These are phyloP conservation scores for Chironomus tentans DNA, from an alignment of 2,888 invertebrate species.

Conservation along the genomic window DNA sequence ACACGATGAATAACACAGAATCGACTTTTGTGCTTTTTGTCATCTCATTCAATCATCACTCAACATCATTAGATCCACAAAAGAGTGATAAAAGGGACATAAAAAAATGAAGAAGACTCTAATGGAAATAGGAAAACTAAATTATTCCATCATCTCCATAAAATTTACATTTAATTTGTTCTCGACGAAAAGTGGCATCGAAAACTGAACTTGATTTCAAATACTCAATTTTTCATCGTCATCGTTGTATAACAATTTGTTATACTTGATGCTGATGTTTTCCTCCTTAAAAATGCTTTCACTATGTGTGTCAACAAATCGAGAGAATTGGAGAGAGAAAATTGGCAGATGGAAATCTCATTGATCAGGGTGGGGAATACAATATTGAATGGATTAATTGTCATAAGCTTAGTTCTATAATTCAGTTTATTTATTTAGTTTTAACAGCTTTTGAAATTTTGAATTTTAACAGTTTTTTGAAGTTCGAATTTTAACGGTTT, in stretches of 20 bases:
- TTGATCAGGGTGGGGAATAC: too few species aligned
- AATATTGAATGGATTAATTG: too few species aligned
- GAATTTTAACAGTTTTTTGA: too few species aligned
- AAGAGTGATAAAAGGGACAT: too few species aligned
- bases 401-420: too few species aligned
- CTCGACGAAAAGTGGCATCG: neutral
- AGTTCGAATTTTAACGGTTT: too few species aligned
- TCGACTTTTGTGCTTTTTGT: too few species aligned
- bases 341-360: neutral
- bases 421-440: too few species aligned
- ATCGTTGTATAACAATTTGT: neutral
- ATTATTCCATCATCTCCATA: slow-evolving; percentile 4
- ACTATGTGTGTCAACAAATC: neutral
- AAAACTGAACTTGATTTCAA: neutral
- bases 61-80: too few species aligned
- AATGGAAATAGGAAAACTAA: neutral
- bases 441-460: too few species aligned
- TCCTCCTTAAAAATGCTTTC: neutral
- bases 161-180: slow-evolving; percentile 21
- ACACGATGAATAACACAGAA: too few species aligned
- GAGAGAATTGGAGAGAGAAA: neutral
- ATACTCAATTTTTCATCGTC: neutral
- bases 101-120: neutral
- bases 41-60: too few species aligned
- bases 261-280: neutral